Evolutionary conservation across 1,140 invertebrate species (phyloP).

Genomic region (Myzus persicae): DNA sequence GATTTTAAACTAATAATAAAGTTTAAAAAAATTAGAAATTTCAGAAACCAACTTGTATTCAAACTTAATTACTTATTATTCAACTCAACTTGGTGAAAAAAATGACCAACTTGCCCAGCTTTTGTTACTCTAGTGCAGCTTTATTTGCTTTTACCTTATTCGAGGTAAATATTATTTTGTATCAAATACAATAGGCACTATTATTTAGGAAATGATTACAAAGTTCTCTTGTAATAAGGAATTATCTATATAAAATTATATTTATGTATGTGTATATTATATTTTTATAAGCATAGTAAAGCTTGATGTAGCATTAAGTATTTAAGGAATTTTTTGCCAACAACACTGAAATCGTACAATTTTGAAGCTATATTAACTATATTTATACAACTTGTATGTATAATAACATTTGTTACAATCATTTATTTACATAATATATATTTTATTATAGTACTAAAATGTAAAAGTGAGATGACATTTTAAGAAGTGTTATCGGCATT

Average conservation of each 20-base stretch:
- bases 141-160: not conserved
- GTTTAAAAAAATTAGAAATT: not conserved
- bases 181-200: not conserved
- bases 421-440: slow-evolving; percentile 26
- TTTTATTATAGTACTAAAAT: not conserved
- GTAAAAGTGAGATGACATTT: slow-evolving; percentile 13
- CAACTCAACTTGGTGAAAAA: not conserved
- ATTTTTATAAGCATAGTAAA: slow-evolving; percentile 46
- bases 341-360: not conserved
- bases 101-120: not conserved
- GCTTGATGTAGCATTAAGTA: slow-evolving; percentile 13
- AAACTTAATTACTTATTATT: not conserved
- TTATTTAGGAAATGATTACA: slow-evolving; percentile 5
- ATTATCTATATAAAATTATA: not conserved
- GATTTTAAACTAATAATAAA: not conserved
- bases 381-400: slow-evolving; percentile 12
- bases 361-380: slow-evolving; percentile 12
- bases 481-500: not conserved
- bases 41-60: not conserved
- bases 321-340: not conserved
- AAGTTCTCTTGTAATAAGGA: not conserved
- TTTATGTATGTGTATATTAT: slow-evolving; percentile 29
- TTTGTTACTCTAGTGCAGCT: not conserved
- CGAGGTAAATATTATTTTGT: slow-evolving; percentile 4
- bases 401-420: slow-evolving; percentile 9